phyloP scores from a whole-genome alignment of 2,888 invertebrate genomes.

The Pristionchus exspectatus region DNA sequence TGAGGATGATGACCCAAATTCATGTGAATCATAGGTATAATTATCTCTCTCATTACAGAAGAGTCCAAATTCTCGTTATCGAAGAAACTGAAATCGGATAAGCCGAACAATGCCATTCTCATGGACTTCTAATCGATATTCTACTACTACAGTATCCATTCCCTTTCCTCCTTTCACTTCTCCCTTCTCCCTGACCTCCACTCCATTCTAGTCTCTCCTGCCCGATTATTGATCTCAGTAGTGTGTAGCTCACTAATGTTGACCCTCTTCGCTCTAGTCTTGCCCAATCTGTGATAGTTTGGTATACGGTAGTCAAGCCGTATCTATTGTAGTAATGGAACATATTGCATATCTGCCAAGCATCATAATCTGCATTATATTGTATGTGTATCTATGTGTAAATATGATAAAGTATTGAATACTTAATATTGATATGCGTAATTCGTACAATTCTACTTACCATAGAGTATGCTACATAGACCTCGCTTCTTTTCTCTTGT shows the following conservation, averaged over 20 bases:
- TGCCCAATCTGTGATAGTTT: constrained; percentile 45
- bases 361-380: neutral
- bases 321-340: neutral
- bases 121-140: constrained; percentile 66
- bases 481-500: too few relatives aligned
- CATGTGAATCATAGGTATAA: neutral
- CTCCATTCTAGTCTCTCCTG: constrained; percentile 11
- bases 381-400: constrained; percentile 12
- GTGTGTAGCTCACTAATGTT: constrained; percentile 6
- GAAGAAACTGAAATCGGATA: constrained; percentile 77
- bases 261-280: neutral
- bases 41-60: constrained; percentile 21
- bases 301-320: neutral
- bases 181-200: neutral
- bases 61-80: constrained; percentile 75
- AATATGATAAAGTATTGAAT: constrained; percentile 15
- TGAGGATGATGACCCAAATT: neutral
- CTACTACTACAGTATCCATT: neutral
- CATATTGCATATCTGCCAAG: constrained; percentile 30
- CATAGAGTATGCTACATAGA: too few relatives aligned
- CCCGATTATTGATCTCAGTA: constrained; percentile 17
- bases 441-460: neutral
- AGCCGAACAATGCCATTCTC: constrained; percentile 72
- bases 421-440: neutral
- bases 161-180: neutral